These are phyloP conservation scores for Pogonus chalceus DNA, from an alignment of 1,140 invertebrate species.

Conservation along the genomic window DNA sequence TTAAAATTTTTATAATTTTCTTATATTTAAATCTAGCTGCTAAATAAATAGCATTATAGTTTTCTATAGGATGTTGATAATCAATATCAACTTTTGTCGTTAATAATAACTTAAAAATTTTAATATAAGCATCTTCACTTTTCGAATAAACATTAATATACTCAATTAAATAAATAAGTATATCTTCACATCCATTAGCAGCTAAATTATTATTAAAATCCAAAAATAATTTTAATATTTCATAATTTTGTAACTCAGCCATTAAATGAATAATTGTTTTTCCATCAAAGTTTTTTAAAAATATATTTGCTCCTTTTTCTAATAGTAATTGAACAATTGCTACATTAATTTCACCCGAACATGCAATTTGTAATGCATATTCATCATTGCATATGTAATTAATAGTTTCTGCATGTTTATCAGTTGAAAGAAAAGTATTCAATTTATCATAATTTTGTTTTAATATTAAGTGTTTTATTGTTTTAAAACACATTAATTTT, in stretches of 20 bases:
- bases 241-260: slow-evolving; percentile 43
- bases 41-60: slow-evolving; percentile 50
- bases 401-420: no score
- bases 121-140: slow-evolving; percentile 37
- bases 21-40: slow-evolving; percentile 46
- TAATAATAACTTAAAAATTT: slow-evolving; percentile 44
- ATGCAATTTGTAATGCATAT: not conserved
- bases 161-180: slow-evolving; percentile 53
- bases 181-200: slow-evolving; percentile 43
- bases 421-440: no score
- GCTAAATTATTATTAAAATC: slow-evolving; percentile 40
- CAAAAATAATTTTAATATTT: slow-evolving; percentile 42
- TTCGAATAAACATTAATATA: slow-evolving; percentile 41
- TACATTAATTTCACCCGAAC: not conserved
- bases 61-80: slow-evolving; percentile 43
- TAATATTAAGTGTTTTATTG: no score
- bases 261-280: slow-evolving; percentile 58
- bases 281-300: slow-evolving; percentile 35
- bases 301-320: slow-evolving; percentile 52
- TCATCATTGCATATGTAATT: not conserved
- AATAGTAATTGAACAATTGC: slow-evolving; percentile 53
- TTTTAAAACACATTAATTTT: no score
- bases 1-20: slow-evolving; percentile 38
- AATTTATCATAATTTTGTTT: no score
- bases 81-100: slow-evolving; percentile 51